These are phyloP conservation scores for Calephelis virginiensis DNA, from an alignment of 1,140 invertebrate species.

Conservation along the genomic window DNA sequence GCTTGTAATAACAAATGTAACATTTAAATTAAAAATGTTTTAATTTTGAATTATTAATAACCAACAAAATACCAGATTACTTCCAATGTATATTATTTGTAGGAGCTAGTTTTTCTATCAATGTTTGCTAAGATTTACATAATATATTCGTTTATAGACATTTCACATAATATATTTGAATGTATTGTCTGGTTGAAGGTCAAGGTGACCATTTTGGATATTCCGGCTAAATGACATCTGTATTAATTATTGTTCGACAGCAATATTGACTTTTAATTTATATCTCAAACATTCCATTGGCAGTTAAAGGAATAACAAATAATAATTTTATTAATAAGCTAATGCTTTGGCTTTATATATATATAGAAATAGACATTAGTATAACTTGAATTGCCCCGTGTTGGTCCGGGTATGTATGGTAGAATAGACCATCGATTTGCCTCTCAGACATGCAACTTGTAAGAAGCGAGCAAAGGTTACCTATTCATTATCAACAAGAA, in stretches of 20 bases:
- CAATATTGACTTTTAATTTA: neutral
- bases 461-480: no score
- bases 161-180: slow-evolving; percentile 6
- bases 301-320: neutral
- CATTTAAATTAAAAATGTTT: neutral
- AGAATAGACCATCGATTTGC: no score
- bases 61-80: neutral
- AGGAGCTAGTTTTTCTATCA: neutral
- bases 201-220: slow-evolving; percentile 24
- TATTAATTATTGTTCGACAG: neutral
- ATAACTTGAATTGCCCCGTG: no score
- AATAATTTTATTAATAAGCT: no score
- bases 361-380: no score
- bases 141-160: neutral
- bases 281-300: neutral
- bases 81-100: no score
- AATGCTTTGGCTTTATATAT: no score
- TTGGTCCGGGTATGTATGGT: no score
- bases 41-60: no score
- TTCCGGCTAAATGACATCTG: slow-evolving; percentile 4
- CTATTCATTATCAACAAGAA: no score
- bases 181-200: slow-evolving; percentile 17
- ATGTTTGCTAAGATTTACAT: neutral
- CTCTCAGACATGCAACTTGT: no score
- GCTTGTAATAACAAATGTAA: neutral